Evolutionary conservation across 2,888 invertebrate genomes (phyloP), one percentile per base, ranked within the genome.

Genomic region (Pasiphila rectangulata): DNA sequence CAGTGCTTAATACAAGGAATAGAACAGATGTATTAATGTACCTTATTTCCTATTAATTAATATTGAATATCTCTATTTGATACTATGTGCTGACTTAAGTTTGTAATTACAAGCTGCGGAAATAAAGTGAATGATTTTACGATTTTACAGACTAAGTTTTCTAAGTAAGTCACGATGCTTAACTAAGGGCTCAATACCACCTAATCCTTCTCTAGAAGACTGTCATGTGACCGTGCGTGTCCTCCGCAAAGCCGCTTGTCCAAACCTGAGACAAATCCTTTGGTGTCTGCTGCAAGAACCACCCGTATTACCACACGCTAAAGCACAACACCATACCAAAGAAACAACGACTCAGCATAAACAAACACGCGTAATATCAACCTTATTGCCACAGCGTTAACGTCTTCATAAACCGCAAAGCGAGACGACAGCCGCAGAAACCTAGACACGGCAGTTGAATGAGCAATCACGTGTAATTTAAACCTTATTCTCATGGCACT

Each of bases 211-310:
- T 12, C 12, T 27, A 20, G 41, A 42, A 13, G 27, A 2, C 39
- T 44, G 43, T 29, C 48, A 10, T 35, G 29, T 13, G 34, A 63
- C 67, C 25, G 12, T 25, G 74, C 74, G 75, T 75, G 70, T 71
- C 73, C 65, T 69, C 69, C 69, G 77, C 76, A 79, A 79, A 80
- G 78, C 78, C 64, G 64, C 60, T 68, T 71, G 72, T 75, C 74
- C 73, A 72, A 75, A 72, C 76, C 74, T 70, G 67, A 75, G 72
- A 79, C 79, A 79, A 78, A 77, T 77, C 79, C 73, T 72, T 74
- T 75, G 75, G 75, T 76, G 77, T 79, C 79, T 76, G 58, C 63
- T 64, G 75, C 79, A 79, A 44, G 24, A 29, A 30, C 12, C 35
- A 35, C 5, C 39, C 15, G 4, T 49, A 44, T 29, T 4, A 19